Evolutionary conservation across 2,113 vertebrate genomes (phyloP).

Genomic region (Tachysurus vachellii): DNA sequence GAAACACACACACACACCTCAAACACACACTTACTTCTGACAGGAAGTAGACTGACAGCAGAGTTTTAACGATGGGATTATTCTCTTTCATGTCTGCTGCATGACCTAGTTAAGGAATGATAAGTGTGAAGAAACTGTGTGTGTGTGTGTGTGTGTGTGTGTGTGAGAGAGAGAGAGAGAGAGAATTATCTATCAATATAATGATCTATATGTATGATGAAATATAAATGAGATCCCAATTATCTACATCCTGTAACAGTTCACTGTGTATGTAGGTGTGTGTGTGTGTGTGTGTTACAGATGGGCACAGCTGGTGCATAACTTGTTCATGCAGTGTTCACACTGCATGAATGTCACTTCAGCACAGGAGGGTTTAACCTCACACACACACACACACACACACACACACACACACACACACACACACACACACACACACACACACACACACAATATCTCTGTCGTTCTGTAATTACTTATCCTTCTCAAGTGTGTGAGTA

Average conservation of each 20-base stretch:
- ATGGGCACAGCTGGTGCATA: conserved; percentile 6
- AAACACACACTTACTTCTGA: background rate
- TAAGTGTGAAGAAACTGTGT: conserved; percentile 33
- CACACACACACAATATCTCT: background rate
- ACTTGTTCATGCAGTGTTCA: conserved; percentile 21
- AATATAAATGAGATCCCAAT: conserved; percentile 49
- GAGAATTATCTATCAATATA: conserved; percentile 37
- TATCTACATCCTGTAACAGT: conserved; percentile 44
- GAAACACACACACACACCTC: background rate
- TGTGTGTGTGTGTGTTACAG: conserved; percentile 10
- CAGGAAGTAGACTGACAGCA: background rate
- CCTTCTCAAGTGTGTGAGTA: conserved; percentile 21
- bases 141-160: conserved; percentile 17
- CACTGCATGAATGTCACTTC: conserved; percentile 13
- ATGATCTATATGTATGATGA: conserved; percentile 41
- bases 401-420: conserved; percentile 1
- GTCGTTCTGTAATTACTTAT: conserved; percentile 13
- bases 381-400: conserved; percentile 1
- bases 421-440: conserved; percentile 20
- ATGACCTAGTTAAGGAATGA: conserved; percentile 34
- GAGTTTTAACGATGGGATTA: conserved; percentile 30
- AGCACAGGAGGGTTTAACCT: conserved; percentile 20
- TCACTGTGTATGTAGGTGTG: background rate
- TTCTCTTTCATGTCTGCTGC: conserved; percentile 35
- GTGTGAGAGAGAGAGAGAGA: background rate